Percentiles rank a stretch among this genome's conserved stretches.
Evolutionary conservation across 2,113 vertebrate species (phyloP).

Genomic region (Puma concolor): DNA sequence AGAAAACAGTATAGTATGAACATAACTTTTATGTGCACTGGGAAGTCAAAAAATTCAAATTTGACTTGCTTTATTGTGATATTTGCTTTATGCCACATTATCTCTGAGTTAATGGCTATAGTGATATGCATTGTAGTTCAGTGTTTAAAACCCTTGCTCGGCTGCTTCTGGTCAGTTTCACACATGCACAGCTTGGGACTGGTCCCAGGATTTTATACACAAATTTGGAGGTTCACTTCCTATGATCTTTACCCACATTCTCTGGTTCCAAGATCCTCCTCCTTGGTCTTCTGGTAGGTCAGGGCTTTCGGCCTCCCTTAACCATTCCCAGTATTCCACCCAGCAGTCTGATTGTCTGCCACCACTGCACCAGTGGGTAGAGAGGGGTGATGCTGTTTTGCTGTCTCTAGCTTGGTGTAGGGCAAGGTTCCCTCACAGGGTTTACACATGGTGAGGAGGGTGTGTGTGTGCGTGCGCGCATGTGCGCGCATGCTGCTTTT

Average conservation of each 20-base stretch:
- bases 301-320: not conserved
- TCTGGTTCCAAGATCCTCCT: not conserved
- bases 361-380: not conserved
- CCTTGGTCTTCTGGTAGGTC: not conserved
- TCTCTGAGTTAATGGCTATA: not conserved
- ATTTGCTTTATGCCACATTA: not conserved
- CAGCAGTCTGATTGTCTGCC: not conserved
- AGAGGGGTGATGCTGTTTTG: not conserved
- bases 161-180: not conserved
- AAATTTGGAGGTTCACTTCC: not conserved
- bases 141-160: not conserved
- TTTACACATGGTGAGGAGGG: not conserved
- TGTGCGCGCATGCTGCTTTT: not conserved
- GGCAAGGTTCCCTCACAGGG: not conserved
- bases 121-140: not conserved
- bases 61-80: not conserved
- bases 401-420: not conserved
- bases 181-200: not conserved
- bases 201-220: not conserved
- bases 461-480: not conserved
- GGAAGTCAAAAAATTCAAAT: not conserved
- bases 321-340: not conserved
- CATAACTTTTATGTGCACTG: not conserved
- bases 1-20: not conserved
- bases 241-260: not conserved